Evolutionary conservation across 2,113 vertebrate genomes (phyloP).

Genomic region (Cololabis saira): DNA sequence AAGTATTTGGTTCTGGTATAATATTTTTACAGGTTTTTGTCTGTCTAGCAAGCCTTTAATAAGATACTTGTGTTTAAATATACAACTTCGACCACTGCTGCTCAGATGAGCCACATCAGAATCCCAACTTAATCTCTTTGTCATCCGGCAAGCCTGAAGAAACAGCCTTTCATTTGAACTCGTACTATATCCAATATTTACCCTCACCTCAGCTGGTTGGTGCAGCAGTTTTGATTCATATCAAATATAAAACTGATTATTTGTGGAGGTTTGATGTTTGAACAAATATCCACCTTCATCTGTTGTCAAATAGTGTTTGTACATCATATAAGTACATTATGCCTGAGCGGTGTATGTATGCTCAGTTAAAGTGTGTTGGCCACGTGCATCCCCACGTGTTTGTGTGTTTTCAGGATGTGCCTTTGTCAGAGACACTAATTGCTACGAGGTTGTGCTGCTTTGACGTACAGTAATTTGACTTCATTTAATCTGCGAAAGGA

Average conservation of each 20-base stretch:
- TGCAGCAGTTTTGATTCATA: background rate
- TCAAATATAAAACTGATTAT: background rate
- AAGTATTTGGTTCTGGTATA: constrained; percentile 31
- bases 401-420: constrained; percentile 14
- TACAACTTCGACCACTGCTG: background rate
- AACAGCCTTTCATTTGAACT: background rate
- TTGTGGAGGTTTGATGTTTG: background rate
- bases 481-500: constrained; percentile 62
- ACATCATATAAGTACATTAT: no score
- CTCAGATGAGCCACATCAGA: background rate
- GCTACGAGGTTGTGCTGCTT: constrained; percentile 46
- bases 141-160: background rate
- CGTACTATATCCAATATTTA: background rate
- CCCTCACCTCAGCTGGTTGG: background rate
- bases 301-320: no score
- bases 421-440: constrained; percentile 29
- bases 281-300: no score
- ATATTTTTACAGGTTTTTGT: constrained; percentile 31
- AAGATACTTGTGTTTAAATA: constrained; percentile 1
- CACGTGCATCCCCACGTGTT: background rate
- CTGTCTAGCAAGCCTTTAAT: background rate
- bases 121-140: background rate
- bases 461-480: constrained; percentile 27
- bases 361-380: no score
- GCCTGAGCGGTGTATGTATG: no score